Percentiles rank a stretch among this genome's conserved stretches.
These are phyloP conservation scores for Pararge aegeria DNA, from an alignment of 1,140 invertebrate species.

Conservation along the genomic window DNA sequence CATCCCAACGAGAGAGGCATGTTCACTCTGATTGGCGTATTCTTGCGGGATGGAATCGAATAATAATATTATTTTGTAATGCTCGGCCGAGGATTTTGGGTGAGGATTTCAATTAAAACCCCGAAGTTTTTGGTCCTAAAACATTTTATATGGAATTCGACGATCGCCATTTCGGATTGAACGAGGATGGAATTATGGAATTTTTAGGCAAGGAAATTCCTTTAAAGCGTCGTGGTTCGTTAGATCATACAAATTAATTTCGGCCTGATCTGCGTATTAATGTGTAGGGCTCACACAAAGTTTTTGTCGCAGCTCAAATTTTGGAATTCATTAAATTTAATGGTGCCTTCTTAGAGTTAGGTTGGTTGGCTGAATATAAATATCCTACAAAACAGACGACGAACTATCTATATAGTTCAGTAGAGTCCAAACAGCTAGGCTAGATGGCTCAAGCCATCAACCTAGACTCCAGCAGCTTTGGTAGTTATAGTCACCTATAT, in stretches of 20 bases:
- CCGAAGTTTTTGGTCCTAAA: neutral
- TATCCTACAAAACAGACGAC: neutral
- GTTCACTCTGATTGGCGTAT: neutral
- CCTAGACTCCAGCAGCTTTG: no score
- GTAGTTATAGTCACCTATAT: no score
- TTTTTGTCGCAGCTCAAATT: constrained; percentile 4
- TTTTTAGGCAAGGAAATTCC: neutral
- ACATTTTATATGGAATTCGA: constrained; percentile 1
- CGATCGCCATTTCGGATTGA: constrained; percentile 1
- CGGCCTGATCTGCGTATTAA: neutral
- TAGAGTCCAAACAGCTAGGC: no score
- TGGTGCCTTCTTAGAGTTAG: neutral
- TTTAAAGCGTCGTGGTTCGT: neutral
- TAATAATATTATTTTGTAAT: constrained; percentile 1
- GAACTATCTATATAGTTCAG: no score
- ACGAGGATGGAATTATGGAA: constrained; percentile 7
- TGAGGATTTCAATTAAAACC: constrained; percentile 1
- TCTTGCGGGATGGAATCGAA: neutral
- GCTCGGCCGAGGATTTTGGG: neutral
- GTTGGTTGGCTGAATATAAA: neutral
- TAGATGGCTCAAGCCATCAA: no score
- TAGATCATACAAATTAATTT: constrained; percentile 2
- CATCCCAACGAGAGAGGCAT: neutral
- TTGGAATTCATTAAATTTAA: neutral
- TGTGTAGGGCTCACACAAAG: neutral